Base-by-base conservation (phyloP, 2,888 invertebrate genomes). In the Chorisops tibialis region DNA sequence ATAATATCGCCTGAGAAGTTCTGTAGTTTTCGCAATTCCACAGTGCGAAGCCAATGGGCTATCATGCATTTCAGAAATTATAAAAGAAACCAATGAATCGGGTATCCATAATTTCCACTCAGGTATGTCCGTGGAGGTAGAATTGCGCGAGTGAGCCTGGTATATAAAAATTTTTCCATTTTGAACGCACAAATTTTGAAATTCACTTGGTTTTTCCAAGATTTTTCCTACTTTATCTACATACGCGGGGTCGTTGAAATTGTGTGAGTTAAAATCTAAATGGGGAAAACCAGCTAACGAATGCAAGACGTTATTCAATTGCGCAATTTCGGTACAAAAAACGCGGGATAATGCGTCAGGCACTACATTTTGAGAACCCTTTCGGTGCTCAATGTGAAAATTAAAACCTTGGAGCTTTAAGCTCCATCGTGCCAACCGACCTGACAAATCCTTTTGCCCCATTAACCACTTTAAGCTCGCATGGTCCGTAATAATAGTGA, bases 401-500 rank as follows among this genome's bases (percentile, higher is more conserved):
- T 52, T n/a, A 24, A 24, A 37, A 16, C 51, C 51, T 30, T 61
- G 61, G 11, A 60, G 24, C 51, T 60, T 49, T 19, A 61, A 21
- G 16, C 30, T 30, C 61, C 52, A 61, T n/a, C 47, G 18, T 21
- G 60, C 60, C 24, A 60, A 50, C 6, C 50, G 35, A 2, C 60
- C 60, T 11, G 22, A 12, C 16, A 41, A 18, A 11, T 60, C 60
- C 1, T 6, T 39, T 38, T 60, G 50, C 11, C 30, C 21, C 51
- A 60, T 60, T 1, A 60, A 45, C 60, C 60, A 60, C 16, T 43
- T 39, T 39, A 56, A 18, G 21, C 56, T 56, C 4, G 56, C 41
- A 41, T 41, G 56, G 30, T 56, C 56, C 5, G 56, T 56, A n/a
- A 67, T 63, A 7, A 67, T 52, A 1, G 39, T 63, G 37, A 64